Evolutionary conservation across 2,888 invertebrate genomes (phyloP), one percentile per base, ranked within the genome.

Genomic region (Ophion costatus): DNA sequence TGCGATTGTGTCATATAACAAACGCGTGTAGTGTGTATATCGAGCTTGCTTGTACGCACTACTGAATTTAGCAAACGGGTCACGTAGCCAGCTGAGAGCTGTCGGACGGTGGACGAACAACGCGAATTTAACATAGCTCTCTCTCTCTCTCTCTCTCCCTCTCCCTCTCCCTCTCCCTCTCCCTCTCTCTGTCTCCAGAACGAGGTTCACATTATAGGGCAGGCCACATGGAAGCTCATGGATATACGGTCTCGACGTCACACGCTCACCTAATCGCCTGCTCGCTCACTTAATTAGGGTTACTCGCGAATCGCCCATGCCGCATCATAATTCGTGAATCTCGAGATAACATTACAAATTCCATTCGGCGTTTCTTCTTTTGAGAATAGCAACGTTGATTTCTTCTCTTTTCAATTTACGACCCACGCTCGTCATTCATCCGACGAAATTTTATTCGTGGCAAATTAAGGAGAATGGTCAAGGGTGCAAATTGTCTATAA

Each of bases 41-140:
- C 59, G 76, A 73, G 73, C 17, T 29, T 63, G 67, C 33, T 77
- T 74, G 77, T 74, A 82, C 82, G 85, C 85, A 80, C 61, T 70
- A 69, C 74, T 85, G 83, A 73, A 80, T 85, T 85, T 85, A 83
- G 82, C 85, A 85, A 82, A 80, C 77, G 76, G 86, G 79, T 86
- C 83, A 82, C 86, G 81, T 82, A 81, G 81, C 71, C 81, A 38
- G 79, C 81, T 83, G 81, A 73, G 81, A 76, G 79, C 86, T 86
- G 81, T 84, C 86, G 75, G 83, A 73, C 78, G 79, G 75, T 79
- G 71, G 85, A 70, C 74, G 80, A 67, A 77, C 80, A 79, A 76
- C 78, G 70, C 81, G 75, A 73, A 64, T 74, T 64, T 76, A 51
- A 66, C 74, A 70, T 85, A 74, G n/a, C 64, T 61, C 69, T 42